Evolutionary conservation across 2,797 vertebrate species (phyloP), one percentile per base, ranked within the genome.

Genomic region (Scyliorhinus canicula): DNA sequence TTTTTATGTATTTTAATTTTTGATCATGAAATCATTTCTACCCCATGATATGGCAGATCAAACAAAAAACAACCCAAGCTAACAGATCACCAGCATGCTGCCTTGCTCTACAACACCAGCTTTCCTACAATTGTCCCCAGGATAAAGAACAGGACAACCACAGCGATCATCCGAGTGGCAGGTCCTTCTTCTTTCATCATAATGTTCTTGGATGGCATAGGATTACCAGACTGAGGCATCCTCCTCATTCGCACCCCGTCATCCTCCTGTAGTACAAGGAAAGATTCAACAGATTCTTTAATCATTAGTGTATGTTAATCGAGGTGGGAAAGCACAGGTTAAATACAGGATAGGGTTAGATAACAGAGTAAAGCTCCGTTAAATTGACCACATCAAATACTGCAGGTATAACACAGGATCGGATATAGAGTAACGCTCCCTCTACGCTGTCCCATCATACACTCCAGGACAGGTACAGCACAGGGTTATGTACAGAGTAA

Each of bases 201-300:
- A 93, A 96, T 90, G 55, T 97, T 97, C 40, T 97, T 96, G 95
- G 96, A 96, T n/a, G 97, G 96, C 9, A 96, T 96, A 63, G 98
- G 96, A 96, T 98, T 98, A 97, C 97, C 98, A 96, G 98, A 98
- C 96, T 98, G 97, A 85, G 97, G 98, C 9, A 97, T 96, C 98
- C 99, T 99, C 98, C 98, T 98, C 98, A 98, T 98, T 97, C 98
- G 98, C 96, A 99, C 97, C 44, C 98, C 98, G 6, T 99, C 99
- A 95, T 99, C 99, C 96, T 99, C 99, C 99, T 99, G 93, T 5
- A 95, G 95, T 16, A 35, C 26, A 95, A 95, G 11, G 93, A 85
- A 21, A 35, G 16, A 5, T 4, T 40, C 50, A 44, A 19, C 60
- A 12, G 50, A 5, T 55, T 91, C 2, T 0, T n/a, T 35, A 65